Conservation (phyloP, 2,888 invertebrate species). For the Amphipyra berbera region DNA sequence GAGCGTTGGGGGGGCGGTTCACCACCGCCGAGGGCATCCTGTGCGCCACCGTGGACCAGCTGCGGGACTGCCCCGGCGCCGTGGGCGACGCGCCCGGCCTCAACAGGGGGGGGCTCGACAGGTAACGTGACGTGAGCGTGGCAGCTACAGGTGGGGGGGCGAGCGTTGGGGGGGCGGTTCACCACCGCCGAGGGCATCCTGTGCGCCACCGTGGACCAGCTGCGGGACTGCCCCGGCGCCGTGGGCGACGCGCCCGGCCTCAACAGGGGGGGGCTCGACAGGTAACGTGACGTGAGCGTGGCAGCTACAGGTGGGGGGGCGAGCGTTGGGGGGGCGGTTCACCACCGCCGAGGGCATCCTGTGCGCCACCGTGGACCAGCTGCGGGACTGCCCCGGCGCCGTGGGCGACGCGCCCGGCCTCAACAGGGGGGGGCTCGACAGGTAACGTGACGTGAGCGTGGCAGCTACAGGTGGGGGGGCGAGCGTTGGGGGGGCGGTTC, state of each 20-base stretch:
- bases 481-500: slow-evolving; percentile 92
- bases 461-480: slow-evolving; percentile 96
- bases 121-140: no score
- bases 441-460: no score
- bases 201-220: slow-evolving; percentile 93
- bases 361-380: slow-evolving; percentile 93
- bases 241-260: slow-evolving; percentile 91
- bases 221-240: slow-evolving; percentile 91
- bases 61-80: slow-evolving; percentile 91
- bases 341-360: slow-evolving; percentile 96
- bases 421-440: slow-evolving; percentile 83
- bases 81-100: slow-evolving; percentile 91
- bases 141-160: slow-evolving; percentile 96
- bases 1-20: slow-evolving; percentile 92
- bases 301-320: slow-evolving; percentile 96
- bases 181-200: slow-evolving; percentile 96
- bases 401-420: slow-evolving; percentile 91
- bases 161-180: slow-evolving; percentile 92
- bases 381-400: slow-evolving; percentile 91
- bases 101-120: slow-evolving; percentile 83
- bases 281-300: no score
- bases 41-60: slow-evolving; percentile 93
- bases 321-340: slow-evolving; percentile 92
- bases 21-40: slow-evolving; percentile 96
- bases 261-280: slow-evolving; percentile 83